These are phyloP conservation scores for Stenurella melanura DNA, from an alignment of 2,888 invertebrate genomes.

Conservation along the genomic window DNA sequence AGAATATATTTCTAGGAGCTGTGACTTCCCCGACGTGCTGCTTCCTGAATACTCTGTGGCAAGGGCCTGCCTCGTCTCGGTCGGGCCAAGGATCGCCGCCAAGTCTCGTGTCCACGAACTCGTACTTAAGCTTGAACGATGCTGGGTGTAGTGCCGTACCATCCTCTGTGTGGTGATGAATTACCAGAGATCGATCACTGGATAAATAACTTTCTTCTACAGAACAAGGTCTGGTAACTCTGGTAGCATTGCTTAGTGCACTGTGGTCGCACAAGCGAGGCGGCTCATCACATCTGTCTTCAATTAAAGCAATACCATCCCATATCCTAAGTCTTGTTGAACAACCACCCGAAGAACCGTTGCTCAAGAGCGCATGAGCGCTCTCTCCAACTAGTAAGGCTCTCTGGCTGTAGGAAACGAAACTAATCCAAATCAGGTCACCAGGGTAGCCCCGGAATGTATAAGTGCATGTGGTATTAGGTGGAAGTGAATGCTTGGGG, in stretches of 20 bases:
- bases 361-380: conserved; percentile 66
- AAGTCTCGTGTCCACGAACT: conserved; percentile 87
- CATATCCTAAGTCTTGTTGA: conserved; percentile 84
- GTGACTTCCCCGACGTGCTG: conserved; percentile 79
- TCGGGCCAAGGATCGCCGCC: conserved; percentile 75
- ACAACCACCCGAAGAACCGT: conserved; percentile 74
- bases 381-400: conserved; percentile 79
- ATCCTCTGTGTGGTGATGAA: conserved; percentile 78
- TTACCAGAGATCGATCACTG: conserved; percentile 73
- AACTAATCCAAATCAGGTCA: conserved; percentile 91
- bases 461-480: conserved; percentile 91
- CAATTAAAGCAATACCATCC: conserved; percentile 82
- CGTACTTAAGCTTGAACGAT: conserved; percentile 84
- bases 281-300: conserved; percentile 85
- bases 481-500: conserved; percentile 89
- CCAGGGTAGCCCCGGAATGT: conserved; percentile 86
- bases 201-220: conserved; percentile 87
- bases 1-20: conserved; percentile 84
- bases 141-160: conserved; percentile 89
- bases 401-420: conserved; percentile 88
- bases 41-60: conserved; percentile 80
- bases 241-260: conserved; percentile 82
- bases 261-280: conserved; percentile 90
- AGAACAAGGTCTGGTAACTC: conserved; percentile 86
- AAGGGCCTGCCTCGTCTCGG: conserved; percentile 69